Evolutionary conservation across 2,797 vertebrate genomes (phyloP).

Genomic region (Intellagama lesueurii): DNA sequence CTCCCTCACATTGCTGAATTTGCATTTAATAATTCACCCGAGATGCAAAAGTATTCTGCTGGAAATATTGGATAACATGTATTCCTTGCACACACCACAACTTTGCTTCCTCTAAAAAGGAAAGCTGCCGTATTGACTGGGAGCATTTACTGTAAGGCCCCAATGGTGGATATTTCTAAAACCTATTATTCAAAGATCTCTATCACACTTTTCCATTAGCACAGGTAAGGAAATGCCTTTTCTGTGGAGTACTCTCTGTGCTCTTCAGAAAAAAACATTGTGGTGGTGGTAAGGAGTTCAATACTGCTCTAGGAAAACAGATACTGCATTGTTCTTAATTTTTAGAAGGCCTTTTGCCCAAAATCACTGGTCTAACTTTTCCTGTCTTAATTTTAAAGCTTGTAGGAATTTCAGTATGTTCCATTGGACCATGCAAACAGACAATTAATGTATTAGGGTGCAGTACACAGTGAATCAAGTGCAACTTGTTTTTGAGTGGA

Average conservation of each 20-base stretch:
- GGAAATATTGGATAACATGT: constrained; percentile 46
- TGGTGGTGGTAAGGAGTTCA: constrained; percentile 66
- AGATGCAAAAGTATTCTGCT: constrained; percentile 39
- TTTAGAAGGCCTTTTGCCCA: constrained; percentile 47
- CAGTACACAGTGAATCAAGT: background rate
- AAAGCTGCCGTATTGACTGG: constrained; percentile 67
- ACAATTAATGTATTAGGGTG: background rate
- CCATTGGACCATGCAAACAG: constrained; percentile 63
- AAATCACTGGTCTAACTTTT: constrained; percentile 70
- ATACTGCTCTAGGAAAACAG: constrained; percentile 72
- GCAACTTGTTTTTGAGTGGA: background rate
- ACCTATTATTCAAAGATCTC: constrained; percentile 77
- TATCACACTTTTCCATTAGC: constrained; percentile 80
- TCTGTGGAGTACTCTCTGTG: constrained; percentile 75
- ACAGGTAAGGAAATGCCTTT: constrained; percentile 76
- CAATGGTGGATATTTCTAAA: constrained; percentile 75
- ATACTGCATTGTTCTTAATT: constrained; percentile 58
- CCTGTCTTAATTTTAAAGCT: constrained; percentile 70
- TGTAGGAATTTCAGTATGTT: constrained; percentile 57
- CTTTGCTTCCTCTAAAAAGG: constrained; percentile 62
- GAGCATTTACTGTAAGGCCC: constrained; percentile 61
- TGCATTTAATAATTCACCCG: constrained; percentile 76
- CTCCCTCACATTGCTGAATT: constrained; percentile 69
- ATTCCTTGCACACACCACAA: constrained; percentile 49
- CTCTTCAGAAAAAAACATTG: constrained; percentile 54